Evolutionary conservation across 2,113 vertebrate species (phyloP), one percentile per base, ranked within the genome.

Genomic region (Chloebia gouldiae): DNA sequence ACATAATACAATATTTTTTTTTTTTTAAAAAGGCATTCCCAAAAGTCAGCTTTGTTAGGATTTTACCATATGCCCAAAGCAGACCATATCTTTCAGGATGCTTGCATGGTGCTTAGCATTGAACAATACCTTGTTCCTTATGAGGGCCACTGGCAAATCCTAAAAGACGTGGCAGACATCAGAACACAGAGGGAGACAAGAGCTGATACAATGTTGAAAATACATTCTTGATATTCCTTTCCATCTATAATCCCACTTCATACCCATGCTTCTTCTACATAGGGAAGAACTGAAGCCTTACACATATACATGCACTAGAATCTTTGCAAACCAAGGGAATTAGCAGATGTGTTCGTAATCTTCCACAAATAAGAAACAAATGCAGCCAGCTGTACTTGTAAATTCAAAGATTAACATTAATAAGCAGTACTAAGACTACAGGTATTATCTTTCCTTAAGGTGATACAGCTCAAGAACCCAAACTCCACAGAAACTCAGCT

Each of bases 301-400:
- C 53, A 81, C 17, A 63, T 21, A 71, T 33, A 72, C 35, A 59
- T 28, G 71, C 10, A 59, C 22, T 70, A 50, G 22, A 75, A 71
- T n/a, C n/a, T 44, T 9, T 21, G 50, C 69, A 80, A 93, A 80
- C 42, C 59, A 69, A 90, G 39, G 35, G 49, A 96, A 85, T 56
- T 49, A 78, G 63, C 72, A 92, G 80, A 81, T 77, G 89, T 61
- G 20, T 44, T 47, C 51, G 35, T 76, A 90, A 89, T 86, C 88
- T 92, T 89, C 56, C 56, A 65, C 66, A 88, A 94, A 82, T 56
- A 86, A 87, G 77, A 93, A 89, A 77, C 27, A 89, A 86, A 91
- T 10, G 10, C 57, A 71, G 47, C 47, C 89, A 91, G 69, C 50
- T 93, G 65, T 44, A 75, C 61, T 75, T 81, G 45, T 54, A 68